These are phyloP conservation scores for Gymnocheta viridis DNA, from an alignment of 2,888 invertebrate genomes.

Conservation along the genomic window DNA sequence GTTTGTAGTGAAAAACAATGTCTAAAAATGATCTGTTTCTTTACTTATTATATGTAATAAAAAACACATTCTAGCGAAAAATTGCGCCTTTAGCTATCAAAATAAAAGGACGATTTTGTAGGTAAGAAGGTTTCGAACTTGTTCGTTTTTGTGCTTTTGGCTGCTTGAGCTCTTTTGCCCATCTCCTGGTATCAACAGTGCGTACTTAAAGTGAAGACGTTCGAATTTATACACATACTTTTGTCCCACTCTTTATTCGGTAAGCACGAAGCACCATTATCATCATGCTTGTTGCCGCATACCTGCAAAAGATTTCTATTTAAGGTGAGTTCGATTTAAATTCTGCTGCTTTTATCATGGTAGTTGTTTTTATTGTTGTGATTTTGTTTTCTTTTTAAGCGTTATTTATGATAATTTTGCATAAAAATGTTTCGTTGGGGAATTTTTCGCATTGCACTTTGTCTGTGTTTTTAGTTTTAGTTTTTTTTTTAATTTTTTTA, in stretches of 20 bases:
- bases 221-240: not conserved
- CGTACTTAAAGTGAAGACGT: no score
- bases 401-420: slow-evolving; percentile 38
- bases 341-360: not conserved
- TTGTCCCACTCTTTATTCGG: not conserved
- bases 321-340: slow-evolving; percentile 10
- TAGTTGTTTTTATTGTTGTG: slow-evolving; percentile 30
- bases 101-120: no score
- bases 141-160: no score
- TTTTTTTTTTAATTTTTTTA: slow-evolving; percentile 1
- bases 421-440: slow-evolving; percentile 8
- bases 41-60: not conserved
- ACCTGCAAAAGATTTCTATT: slow-evolving; percentile 11
- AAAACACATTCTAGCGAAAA: no score
- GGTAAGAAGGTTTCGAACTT: no score
- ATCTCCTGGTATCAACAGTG: no score
- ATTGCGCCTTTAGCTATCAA: no score
- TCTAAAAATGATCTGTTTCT: not conserved
- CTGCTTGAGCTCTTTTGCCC: no score
- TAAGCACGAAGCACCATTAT: not conserved
- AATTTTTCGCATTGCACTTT: not conserved
- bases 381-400: not conserved
- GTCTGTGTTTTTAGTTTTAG: slow-evolving; percentile 1
- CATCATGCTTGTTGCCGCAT: slow-evolving; percentile 30
- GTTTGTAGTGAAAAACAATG: not conserved